phyloP scores from a whole-genome alignment of 1,140 invertebrate genomes.

The Forficula auricularia region DNA sequence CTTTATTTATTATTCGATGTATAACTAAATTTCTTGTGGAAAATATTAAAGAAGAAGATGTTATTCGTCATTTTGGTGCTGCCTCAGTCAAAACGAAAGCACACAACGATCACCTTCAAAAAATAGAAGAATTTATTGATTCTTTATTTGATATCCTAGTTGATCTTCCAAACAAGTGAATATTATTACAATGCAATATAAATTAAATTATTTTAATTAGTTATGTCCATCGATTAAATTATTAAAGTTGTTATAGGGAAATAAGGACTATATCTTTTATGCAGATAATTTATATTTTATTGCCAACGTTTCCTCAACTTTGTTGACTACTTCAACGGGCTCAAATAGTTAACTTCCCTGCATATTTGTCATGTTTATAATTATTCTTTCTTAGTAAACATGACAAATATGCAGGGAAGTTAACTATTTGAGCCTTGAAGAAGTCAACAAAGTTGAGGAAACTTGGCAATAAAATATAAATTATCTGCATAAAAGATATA shows the following conservation, averaged over 20 bases:
- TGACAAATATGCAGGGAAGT: too few relatives aligned
- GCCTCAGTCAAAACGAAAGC: slow-evolving; percentile 19
- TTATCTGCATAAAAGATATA: too few relatives aligned
- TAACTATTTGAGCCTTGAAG: too few relatives aligned
- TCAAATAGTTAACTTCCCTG: background rate
- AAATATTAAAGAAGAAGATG: slow-evolving; percentile 52
- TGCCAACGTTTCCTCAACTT: background rate
- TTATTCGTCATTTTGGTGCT: slow-evolving; percentile 53
- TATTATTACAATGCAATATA: slow-evolving; percentile 7
- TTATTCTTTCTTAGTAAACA: too few relatives aligned
- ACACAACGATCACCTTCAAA: slow-evolving; percentile 10
- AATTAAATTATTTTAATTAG: background rate
- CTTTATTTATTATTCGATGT: slow-evolving; percentile 74
- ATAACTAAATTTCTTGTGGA: slow-evolving; percentile 79
- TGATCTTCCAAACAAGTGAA: slow-evolving; percentile 53
- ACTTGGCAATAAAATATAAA: too few relatives aligned
- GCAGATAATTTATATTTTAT: background rate
- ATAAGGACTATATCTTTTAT: background rate
- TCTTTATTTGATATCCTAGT: slow-evolving; percentile 55
- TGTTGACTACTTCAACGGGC: background rate
- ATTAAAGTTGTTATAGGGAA: too few relatives aligned
- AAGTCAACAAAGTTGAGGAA: too few relatives aligned
- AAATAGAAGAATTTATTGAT: slow-evolving; percentile 42
- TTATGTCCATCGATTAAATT: too few relatives aligned
- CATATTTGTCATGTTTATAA: too few relatives aligned